Evolutionary conservation across 2,113 vertebrate species (phyloP), one percentile per base, ranked within the genome.

Genomic region (Ameiurus melas): DNA sequence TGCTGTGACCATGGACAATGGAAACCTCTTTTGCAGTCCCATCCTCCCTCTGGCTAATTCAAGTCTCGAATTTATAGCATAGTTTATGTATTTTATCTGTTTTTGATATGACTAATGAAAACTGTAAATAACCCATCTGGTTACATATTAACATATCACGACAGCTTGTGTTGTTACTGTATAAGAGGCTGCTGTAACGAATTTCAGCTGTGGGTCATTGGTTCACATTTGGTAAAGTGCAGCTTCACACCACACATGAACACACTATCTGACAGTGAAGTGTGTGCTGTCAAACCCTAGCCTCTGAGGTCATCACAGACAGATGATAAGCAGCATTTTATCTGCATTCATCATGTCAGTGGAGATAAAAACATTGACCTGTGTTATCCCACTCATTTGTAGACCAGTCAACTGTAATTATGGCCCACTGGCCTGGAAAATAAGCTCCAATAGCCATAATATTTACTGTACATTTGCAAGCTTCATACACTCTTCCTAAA

Each of bases 251-350:
- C 82, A 77, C 64, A 75, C 13, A 73, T 71, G 55, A 16, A 83
- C 33, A 62, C 57, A 62, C 60, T 86, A 66, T 89, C 62, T 55
- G 66, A 83, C 39, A 71, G 22, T n/a, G 70, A 86, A 82, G 33
- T 85, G 78, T 83, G 68, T 20, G 85, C 86, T 90, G 87, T 89
- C 43, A 33, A 83, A 58, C 88, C 85, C 71, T 36, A 78, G 58
- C 84, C 62, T 66, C 77, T 90, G 83, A 79, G 64, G 80, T 80
- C 84, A 78, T 78, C 36, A 9, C 53, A 58, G 7, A 16, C 70
- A 84, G 43, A 62, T 47, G 84, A 90, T 90, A 90, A 88, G 81
- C 87, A 87, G 81, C 86, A 80, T 85, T 85, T 90, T 85, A 89
- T 79, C 30, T n/a, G 33, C 62, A 53, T 86, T 84, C 80, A 90